Evolutionary conservation across 2,888 invertebrate species (phyloP), one percentile per base, ranked within the genome.

Genomic region (Aquatica leii): DNA sequence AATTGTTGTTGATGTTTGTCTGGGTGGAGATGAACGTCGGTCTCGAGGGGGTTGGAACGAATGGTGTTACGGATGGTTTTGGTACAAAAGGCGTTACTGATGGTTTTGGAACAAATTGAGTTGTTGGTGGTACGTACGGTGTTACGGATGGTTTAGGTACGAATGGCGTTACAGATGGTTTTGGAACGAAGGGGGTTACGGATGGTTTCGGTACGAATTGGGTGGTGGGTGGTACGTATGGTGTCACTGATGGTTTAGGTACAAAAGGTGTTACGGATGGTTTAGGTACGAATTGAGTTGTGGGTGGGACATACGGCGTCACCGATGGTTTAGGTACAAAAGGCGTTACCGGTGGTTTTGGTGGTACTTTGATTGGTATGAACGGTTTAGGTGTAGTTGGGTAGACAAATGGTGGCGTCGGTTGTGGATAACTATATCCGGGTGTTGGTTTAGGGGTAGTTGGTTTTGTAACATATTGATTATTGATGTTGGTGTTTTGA

Each of bases 401-500:
- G 14, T 58, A 53, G 17, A 43, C 48, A 20, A 58, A 58, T 4
- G 49, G 2, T 1, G 61, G 61, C 5, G 62, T 52, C 18, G 62
- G 57, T 21, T 12, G 40, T 2, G 55, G 50, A 35, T 62, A 62
- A 5, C 12, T 1, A 43, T 62, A 62, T 4, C 56, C 57, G 18
- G 41, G 34, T 0, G 56, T 46, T 15, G 63, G 14, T 46, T 6
- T 41, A 24, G 31, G 18, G n/a, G 35, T 14, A 61, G 8, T 37
- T 21, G 56, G 46, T 54, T 9, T 24, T 21, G 46, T 18, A n/a
- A 43, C 14, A 11, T 46, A 55, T 34, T 46, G 55, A 34, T 46
- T 43, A 14, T 55, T 55, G 18, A 34, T 31, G 43, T 53, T 51
- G 4, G 51, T 9, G 51, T 59, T 9, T 59, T 35, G 11, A 52